Percentiles rank a stretch among this genome's conserved stretches.
phyloP scores from a whole-genome alignment of 1,140 invertebrate species.

The Ceratitis capitata region DNA sequence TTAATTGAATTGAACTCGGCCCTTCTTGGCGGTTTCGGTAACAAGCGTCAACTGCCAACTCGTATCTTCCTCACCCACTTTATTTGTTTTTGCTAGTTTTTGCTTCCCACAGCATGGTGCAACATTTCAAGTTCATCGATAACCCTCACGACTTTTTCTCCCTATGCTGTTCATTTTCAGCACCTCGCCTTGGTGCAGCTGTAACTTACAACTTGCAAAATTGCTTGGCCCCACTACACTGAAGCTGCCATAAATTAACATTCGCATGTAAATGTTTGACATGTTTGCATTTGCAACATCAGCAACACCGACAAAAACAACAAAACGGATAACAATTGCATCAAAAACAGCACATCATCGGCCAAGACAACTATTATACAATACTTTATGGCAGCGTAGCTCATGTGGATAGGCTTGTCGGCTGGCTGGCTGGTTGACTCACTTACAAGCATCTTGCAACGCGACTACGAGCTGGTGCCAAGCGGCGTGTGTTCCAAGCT shows the following conservation, averaged over 20 bases:
- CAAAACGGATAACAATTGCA: neutral
- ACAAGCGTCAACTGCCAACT: neutral
- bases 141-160: neutral
- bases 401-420: neutral
- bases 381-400: neutral
- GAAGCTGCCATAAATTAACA: slow-evolving; percentile 33
- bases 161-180: neutral
- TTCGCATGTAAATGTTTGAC: slow-evolving; percentile 28
- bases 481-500: neutral
- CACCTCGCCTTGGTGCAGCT: neutral
- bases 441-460: neutral
- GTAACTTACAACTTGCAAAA: slow-evolving; percentile 26
- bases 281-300: slow-evolving; percentile 34
- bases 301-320: neutral
- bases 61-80: neutral
- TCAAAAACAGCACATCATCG: neutral
- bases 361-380: neutral
- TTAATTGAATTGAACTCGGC: slow-evolving; percentile 13
- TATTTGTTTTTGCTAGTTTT: neutral
- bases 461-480: neutral
- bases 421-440: neutral
- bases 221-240: neutral
- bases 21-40: neutral
- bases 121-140: neutral
- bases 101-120: neutral